Evolutionary conservation across 2,113 vertebrate species (phyloP).

Genomic region (Lophotis ruficrista): DNA sequence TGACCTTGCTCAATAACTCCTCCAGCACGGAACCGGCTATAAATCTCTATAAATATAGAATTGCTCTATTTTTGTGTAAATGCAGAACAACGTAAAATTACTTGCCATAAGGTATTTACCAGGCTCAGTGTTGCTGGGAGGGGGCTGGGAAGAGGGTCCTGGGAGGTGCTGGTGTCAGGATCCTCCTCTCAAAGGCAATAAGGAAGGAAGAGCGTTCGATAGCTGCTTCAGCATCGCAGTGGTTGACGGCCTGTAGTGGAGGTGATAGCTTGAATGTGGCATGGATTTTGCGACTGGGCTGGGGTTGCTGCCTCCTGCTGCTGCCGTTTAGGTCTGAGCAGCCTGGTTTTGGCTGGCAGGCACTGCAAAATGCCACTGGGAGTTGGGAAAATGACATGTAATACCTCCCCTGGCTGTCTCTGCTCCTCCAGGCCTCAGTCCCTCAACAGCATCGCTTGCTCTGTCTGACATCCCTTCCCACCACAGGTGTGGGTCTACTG

Average conservation of each 20-base stretch:
- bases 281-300: background rate
- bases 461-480: background rate
- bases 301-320: background rate
- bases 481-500: background rate
- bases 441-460: background rate
- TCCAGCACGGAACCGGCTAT: constrained; percentile 69
- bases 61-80: constrained; percentile 82
- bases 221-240: background rate
- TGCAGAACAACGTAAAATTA: constrained; percentile 73
- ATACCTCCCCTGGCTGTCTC: background rate
- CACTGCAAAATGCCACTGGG: background rate
- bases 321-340: background rate
- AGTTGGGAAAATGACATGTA: background rate
- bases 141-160: background rate
- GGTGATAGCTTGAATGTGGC: background rate
- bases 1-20: constrained; percentile 59
- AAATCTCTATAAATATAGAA: constrained; percentile 73
- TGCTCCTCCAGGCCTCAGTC: background rate
- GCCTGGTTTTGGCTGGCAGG: background rate
- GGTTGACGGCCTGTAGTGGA: background rate
- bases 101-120: constrained; percentile 64
- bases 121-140: constrained; percentile 27
- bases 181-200: background rate
- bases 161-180: background rate
- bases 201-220: background rate